Evolutionary conservation across 2,888 invertebrate genomes (phyloP), one percentile per base, ranked within the genome.

Genomic region (Hydrotaea cyrtoneurina): DNA sequence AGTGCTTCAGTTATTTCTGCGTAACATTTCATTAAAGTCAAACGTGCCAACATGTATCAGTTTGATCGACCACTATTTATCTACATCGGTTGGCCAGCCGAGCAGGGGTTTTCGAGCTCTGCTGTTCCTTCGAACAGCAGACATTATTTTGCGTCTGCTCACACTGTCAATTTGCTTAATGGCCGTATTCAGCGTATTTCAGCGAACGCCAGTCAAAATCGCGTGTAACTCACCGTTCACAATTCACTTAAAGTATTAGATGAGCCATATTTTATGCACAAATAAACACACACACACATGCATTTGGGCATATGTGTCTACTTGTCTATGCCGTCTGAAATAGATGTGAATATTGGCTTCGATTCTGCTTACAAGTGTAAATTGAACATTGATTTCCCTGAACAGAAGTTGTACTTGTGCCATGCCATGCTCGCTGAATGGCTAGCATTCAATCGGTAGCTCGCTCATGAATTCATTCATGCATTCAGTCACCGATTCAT

Each of bases 81-180:
- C 4, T 43, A 2, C 43, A 13, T 11, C n/a, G 50, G 50, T 2
- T 43, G 50, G 50, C 15, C 13, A 50, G n/a, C 50, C 13, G 7
- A 50, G n/a, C 50, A n/a, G 50, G n/a, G 50, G n/a, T n/a, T n/a
- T n/a, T n/a, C n/a, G n/a, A n/a, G n/a, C 31, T 31, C 31, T 31
- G 31, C 31, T 31, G 31, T 7, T 31, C 31, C 31, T 7, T 31
- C 31, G 31, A 4, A 7, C 31, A n/a, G n/a, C 50, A 50, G 50
- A 7, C 50, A n/a, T 4, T n/a, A 39, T 50, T 50, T 50, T 0
- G 50, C n/a, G 50, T 8, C 2, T 50, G 50, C 13, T 50, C 50
- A 50, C 50, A 78, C 76, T 84, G 81, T 76, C 81, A 78, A 78
- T 84, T 81, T 84, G 75, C 78, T 84, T 75, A 83, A 84, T 84